These are phyloP conservation scores for Cuniculus paca DNA, from an alignment of 2,797 vertebrate genomes.

Conservation along the genomic window DNA sequence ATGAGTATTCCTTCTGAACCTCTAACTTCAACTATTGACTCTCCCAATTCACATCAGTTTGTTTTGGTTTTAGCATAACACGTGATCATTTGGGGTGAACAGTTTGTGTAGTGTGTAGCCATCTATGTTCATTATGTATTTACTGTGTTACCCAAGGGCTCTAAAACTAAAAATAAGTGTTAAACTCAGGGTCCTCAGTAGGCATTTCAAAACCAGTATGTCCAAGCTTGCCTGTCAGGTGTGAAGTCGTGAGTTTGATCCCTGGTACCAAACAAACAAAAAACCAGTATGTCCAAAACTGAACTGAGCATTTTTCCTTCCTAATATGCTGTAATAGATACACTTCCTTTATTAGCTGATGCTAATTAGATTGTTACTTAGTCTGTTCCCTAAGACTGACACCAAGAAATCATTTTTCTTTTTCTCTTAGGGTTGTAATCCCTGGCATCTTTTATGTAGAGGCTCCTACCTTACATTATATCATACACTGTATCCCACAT, in stretches of 20 bases:
- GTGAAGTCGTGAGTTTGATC: too few species aligned
- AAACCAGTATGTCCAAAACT: not conserved
- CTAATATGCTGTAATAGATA: not conserved
- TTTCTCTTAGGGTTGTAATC: not conserved
- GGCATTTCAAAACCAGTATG: not conserved
- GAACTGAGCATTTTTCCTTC: not conserved
- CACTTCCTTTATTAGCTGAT: not conserved
- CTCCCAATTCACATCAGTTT: not conserved
- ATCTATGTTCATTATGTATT: slow-evolving; percentile 4
- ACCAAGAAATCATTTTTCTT: not conserved
- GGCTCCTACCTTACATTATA: not conserved
- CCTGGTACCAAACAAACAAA: not conserved
- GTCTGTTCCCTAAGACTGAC: not conserved
- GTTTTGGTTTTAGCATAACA: slow-evolving; percentile 23
- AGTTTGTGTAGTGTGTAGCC: not conserved
- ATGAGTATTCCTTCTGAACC: not conserved
- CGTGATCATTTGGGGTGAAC: not conserved
- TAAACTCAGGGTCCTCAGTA: not conserved
- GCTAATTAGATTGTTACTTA: not conserved
- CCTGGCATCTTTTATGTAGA: not conserved
- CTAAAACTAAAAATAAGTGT: slow-evolving; percentile 20
- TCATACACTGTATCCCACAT: not conserved
- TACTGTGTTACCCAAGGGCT: not conserved
- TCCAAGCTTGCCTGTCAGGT: not conserved
- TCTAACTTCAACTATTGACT: not conserved